phyloP scores from a whole-genome alignment of 2,113 vertebrate genomes.

The Brachionichthys hirsutus region DNA sequence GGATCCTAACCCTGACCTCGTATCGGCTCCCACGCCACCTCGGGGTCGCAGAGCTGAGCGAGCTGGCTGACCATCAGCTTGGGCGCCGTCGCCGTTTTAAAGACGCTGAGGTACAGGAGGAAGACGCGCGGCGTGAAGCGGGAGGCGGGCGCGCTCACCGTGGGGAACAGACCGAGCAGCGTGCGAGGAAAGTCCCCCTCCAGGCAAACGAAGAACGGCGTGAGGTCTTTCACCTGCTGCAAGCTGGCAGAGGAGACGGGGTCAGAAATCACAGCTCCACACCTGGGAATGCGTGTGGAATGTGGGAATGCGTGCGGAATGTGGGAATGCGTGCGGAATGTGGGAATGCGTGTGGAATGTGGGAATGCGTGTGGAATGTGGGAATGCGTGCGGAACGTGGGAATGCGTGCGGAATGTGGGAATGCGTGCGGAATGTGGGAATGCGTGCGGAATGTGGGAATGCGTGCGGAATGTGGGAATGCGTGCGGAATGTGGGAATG shows the following conservation, averaged over 20 bases:
- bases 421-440: no score
- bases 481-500: no score
- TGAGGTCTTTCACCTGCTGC: slow-evolving; percentile 48
- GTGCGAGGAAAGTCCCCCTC: slow-evolving; percentile 50
- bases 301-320: no score
- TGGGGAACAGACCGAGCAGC: slow-evolving; percentile 30
- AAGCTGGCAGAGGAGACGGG: slow-evolving; percentile 22
- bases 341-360: no score
- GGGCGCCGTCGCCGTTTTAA: slow-evolving; percentile 63
- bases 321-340: no score
- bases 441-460: no score
- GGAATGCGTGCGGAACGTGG: no score
- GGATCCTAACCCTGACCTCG: slow-evolving; percentile 47
- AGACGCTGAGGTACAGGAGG: slow-evolving; percentile 62
- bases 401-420: no score
- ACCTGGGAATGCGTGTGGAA: no score
- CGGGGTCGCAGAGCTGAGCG: slow-evolving; percentile 17
- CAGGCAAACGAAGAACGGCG: slow-evolving; percentile 66
- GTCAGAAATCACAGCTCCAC: no score
- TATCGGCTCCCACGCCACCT: slow-evolving; percentile 53
- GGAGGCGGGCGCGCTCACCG: slow-evolving; percentile 16
- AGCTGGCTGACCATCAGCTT: not conserved
- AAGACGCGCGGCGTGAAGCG: slow-evolving; percentile 59
- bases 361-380: no score
- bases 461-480: no score